These are phyloP conservation scores for Lordiphosa clarofinis DNA, from an alignment of 1,140 invertebrate species.

Conservation along the genomic window DNA sequence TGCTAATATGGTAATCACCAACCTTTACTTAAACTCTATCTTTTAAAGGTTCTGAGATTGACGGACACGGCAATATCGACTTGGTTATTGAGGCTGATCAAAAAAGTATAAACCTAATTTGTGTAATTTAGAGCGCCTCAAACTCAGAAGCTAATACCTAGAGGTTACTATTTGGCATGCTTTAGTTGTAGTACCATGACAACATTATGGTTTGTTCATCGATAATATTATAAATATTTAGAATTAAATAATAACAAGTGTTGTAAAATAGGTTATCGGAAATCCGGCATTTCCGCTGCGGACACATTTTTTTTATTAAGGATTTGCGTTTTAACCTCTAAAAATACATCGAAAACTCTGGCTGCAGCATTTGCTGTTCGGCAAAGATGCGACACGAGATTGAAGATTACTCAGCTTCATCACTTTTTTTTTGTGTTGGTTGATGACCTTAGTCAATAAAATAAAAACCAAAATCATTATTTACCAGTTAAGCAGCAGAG, in stretches of 20 bases:
- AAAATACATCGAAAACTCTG: constrained; percentile 31
- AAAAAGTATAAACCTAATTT: too few species aligned
- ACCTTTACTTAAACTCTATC: too few species aligned
- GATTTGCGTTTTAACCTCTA: constrained; percentile 48
- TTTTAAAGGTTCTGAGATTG: too few species aligned
- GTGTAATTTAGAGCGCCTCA: too few species aligned
- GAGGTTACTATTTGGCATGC: too few species aligned
- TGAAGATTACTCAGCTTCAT: constrained; percentile 41
- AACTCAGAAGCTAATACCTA: too few species aligned
- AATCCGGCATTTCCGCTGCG: neutral
- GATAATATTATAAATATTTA: neutral
- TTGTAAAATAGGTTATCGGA: too few species aligned
- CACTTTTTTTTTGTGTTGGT: constrained; percentile 30
- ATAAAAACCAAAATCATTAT: constrained; percentile 42
- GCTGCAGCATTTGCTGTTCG: constrained; percentile 37
- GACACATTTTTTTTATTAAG: constrained; percentile 24
- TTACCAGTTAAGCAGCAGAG: constrained; percentile 24
- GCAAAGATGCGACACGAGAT: constrained; percentile 65
- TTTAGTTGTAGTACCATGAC: too few species aligned
- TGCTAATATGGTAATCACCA: too few species aligned
- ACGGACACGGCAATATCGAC: too few species aligned
- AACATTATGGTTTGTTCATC: too few species aligned
- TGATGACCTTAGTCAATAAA: constrained; percentile 77
- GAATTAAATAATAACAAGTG: constrained; percentile 2
- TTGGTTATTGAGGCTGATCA: too few species aligned